These are phyloP conservation scores for Tenthredo mesomela DNA, from an alignment of 2,888 invertebrate species.

Conservation along the genomic window DNA sequence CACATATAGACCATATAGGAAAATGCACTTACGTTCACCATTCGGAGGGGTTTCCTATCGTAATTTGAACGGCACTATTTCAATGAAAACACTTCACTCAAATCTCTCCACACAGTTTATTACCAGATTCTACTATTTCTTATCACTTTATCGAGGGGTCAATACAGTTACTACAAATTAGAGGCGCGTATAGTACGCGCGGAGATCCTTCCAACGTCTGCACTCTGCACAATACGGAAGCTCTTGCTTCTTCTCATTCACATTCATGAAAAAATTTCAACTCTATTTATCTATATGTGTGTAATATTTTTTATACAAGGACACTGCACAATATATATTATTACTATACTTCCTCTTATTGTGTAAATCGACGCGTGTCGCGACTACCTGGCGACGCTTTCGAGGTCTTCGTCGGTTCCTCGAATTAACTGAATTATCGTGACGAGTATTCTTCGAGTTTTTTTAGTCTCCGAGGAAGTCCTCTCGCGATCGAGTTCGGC, in stretches of 20 bases:
- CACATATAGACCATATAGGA: background rate
- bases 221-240: background rate
- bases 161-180: background rate
- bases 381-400: constrained; percentile 18
- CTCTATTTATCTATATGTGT: background rate
- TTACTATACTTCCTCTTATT: background rate
- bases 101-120: background rate
- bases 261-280: background rate
- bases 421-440: background rate
- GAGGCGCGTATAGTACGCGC: background rate
- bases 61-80: constrained; percentile 2
- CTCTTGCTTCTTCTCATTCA: background rate
- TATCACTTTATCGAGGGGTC: background rate
- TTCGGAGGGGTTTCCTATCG: constrained; percentile 43
- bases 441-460: background rate
- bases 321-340: constrained; percentile 6
- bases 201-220: background rate
- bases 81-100: constrained; percentile 12
- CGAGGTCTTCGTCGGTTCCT: constrained; percentile 18
- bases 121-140: background rate
- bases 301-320: background rate
- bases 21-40: constrained; percentile 48
- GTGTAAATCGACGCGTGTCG: background rate
- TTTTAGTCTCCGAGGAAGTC: constrained; percentile 24
- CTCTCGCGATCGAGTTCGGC: constrained; percentile 38